Base-by-base conservation (phyloP, 2,113 vertebrate genomes). In the Kryptolebias marmoratus region DNA sequence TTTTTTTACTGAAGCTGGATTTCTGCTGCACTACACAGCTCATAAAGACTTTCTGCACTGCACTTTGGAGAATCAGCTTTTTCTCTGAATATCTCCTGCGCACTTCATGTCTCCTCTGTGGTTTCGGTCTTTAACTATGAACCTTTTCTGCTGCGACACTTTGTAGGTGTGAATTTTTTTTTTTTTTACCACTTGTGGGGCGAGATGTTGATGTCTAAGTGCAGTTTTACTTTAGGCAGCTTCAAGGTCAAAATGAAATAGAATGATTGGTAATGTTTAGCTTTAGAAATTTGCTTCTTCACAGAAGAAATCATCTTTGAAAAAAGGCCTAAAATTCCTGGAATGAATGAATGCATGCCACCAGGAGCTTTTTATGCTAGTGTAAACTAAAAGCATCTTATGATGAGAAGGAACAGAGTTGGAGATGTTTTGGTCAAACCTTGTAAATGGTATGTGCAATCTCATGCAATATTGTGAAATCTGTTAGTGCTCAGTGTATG, bases 1-100 rank as follows among this genome's bases (percentile, higher is more conserved):
- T 72, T 66, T 70, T 54, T 16, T 65, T 77, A 66, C 82, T 84
- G 75, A 75, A 48, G 32, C 28, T 36, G 27, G 32, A 30, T 61
- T 77, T 72, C 31, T 68, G 31, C 70, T 60, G 22, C 11, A 39
- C 59, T 11, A 47, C 30, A 45, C 32, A 75, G 8, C 4, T 42
- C 5, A 10, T 42, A 42, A 42, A 42, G 39, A 59, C 53, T 79
- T 60, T 68, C 39, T 42, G 79, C 13, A 4, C 58, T 55, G 70
- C 67, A 65, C 15, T 61, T 85, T 1, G 3, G 53, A 55, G 58
- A 76, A 85, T 66, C 47, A 36, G 63, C 58, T 59, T 55, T 61
- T 54, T 58, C 54, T 71, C 53, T 30, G 54, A 85, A 59, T 10
- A 53, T 56, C 39, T 22, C 64, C 10, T 56, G n/a, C 10, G 30